These are phyloP conservation scores for Fragum whitleyi DNA, from an alignment of 2,888 invertebrate genomes.

Conservation along the genomic window DNA sequence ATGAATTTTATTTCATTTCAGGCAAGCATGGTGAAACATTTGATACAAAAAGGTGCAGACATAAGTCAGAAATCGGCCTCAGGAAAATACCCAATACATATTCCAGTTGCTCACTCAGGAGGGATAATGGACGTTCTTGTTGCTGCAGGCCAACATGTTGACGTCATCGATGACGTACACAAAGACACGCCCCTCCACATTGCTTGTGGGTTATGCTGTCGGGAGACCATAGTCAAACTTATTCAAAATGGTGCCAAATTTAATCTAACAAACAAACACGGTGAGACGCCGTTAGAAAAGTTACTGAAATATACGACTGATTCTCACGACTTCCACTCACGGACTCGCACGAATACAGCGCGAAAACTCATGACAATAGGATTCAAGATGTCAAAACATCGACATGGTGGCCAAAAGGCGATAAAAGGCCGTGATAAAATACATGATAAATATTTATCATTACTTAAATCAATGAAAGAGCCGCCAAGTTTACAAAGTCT, in stretches of 20 bases:
- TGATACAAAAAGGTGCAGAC: conserved; percentile 54
- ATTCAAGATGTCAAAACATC: conserved; percentile 39
- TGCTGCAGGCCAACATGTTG: conserved; percentile 70
- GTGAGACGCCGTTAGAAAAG: conserved; percentile 70
- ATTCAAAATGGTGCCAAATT: conserved; percentile 68
- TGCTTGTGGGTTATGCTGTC: conserved; percentile 65
- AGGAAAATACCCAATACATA: conserved; percentile 68
- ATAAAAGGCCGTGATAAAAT: conserved; percentile 58
- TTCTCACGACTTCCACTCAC: conserved; percentile 66
- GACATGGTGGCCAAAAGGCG: neutral
- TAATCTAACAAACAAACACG: conserved; percentile 64
- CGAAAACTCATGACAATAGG: conserved; percentile 66
- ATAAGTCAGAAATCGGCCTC: conserved; percentile 51
- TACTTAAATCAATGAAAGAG: conserved; percentile 36
- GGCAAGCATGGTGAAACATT: conserved; percentile 42
- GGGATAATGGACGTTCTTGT: conserved; percentile 60
- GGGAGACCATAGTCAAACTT: conserved; percentile 59
- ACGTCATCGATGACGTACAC: conserved; percentile 64
- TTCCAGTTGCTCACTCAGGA: conserved; percentile 62
- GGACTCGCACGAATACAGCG: conserved; percentile 65
- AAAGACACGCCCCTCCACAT: conserved; percentile 73
- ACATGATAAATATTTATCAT: conserved; percentile 49
- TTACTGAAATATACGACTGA: conserved; percentile 66
- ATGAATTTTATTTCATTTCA: too few relatives aligned
- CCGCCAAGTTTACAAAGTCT: conserved; percentile 63